These are phyloP conservation scores for Leptinotarsa undecemlineata DNA, from an alignment of 1,140 invertebrate species.

Conservation along the genomic window DNA sequence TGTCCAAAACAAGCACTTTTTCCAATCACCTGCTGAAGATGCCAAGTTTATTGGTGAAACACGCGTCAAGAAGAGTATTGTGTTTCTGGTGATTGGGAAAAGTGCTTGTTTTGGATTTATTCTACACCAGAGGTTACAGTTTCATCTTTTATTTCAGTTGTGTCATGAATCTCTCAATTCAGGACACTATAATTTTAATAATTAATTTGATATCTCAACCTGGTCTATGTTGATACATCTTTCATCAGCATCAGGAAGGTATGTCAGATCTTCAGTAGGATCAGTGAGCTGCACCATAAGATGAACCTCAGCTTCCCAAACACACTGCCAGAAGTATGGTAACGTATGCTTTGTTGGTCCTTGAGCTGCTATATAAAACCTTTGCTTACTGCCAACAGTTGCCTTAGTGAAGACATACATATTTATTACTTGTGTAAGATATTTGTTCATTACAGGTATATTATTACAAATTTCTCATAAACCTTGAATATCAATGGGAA, in stretches of 20 bases:
- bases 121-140: too few relatives aligned
- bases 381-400: conserved; percentile 72
- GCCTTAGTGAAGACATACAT: conserved; percentile 57
- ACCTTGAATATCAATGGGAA: too few relatives aligned
- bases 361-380: conserved; percentile 85
- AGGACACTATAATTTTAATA: too few relatives aligned
- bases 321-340: conserved; percentile 81
- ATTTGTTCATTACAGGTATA: background rate
- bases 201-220: conserved; percentile 47
- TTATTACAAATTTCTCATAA: too few relatives aligned
- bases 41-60: too few relatives aligned
- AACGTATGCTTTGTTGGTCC: conserved; percentile 68
- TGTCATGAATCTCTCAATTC: too few relatives aligned
- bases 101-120: too few relatives aligned
- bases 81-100: too few relatives aligned
- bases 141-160: too few relatives aligned
- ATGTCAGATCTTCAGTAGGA: conserved; percentile 64
- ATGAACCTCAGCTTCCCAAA: conserved; percentile 83
- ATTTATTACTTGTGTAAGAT: conserved; percentile 9
- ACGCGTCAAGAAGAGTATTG: too few relatives aligned
- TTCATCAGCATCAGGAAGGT: conserved; percentile 63
- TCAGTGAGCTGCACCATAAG: conserved; percentile 77
- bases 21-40: too few relatives aligned
- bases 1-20: too few relatives aligned
- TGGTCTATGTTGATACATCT: conserved; percentile 62